Evolutionary conservation across 2,113 vertebrate species (phyloP), one percentile per base, ranked within the genome.

Genomic region (Ramphastos sulfuratus): DNA sequence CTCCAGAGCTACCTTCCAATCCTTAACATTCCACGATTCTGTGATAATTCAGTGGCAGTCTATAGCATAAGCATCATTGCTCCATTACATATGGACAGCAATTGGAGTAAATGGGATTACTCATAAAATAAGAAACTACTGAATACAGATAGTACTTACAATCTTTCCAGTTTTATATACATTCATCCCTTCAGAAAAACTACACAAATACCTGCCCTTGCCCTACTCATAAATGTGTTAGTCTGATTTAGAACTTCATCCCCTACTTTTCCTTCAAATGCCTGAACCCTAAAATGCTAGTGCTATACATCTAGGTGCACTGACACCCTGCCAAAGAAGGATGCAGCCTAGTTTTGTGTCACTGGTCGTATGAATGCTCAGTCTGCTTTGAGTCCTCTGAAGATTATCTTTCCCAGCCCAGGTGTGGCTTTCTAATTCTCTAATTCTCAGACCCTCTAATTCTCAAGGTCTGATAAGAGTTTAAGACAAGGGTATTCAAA

Each of bases 401-500:
- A 33, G 56, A 92, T 77, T 60, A 60, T 54, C 63, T 85, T 87
- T 90, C 52, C 58, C 60, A 85, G 39, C 30, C 44, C 83, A 92
- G 94, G 80, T 93, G 89, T 70, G 39, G 67, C 42, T 85, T 61
- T 46, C 14, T 58, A 65, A 73, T 55, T 82, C n/a, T 66, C 85
- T 58, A 65, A 73, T 55, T 82, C n/a, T 66, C 85, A 93, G 54
- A 71, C 35, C 59, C 12, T 92, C 25, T 55, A 61, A 73, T 55
- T 82, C n/a, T 66, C 82, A 93, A 46, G 58, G 48, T 66, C 33
- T 74, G 69, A 78, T 59, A 87, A 1, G 4, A 93, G 35, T 67
- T 92, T 71, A 60, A 84, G 28, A 66, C 42, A 70, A 80, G 90
- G 39, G 80, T 96, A 92, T 92, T 90, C 82, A 94, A 91, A 91